Base-by-base conservation (phyloP, 2,113 vertebrate genomes). In the Girardinichthys multiradiatus region DNA sequence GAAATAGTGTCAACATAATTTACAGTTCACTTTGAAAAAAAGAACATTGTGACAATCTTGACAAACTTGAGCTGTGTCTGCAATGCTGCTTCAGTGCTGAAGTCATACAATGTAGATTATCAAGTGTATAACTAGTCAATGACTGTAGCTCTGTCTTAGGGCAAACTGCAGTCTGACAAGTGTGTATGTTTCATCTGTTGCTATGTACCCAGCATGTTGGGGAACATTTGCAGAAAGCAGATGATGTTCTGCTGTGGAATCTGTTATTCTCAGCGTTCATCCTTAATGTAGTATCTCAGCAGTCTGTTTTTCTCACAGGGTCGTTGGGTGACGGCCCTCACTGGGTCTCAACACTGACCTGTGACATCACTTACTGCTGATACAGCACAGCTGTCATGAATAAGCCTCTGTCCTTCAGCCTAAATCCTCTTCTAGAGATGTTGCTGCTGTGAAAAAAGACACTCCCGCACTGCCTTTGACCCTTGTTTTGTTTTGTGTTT, bases 351-450 rank as follows among this genome's bases (percentile, higher is more conserved):
- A 87, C 82, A 79, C 62, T 94, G 86, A 92, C 83, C 89, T 70
- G 30, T 92, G 89, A 81, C 87, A 90, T 92, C 84, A 82, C 79
- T 90, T 90, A 86, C 86, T 92, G 88, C 89, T 85, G 80, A 90
- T 58, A 21, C 84, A 89, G 83, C 83, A 48, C 1, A 70, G 58
- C 86, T 92, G 88, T 90, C 92, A 84, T 70, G 60, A 71, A 71
- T 72, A 76, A 86, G 68, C 72, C 33, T 37, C 26, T 76, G 76
- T 90, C 86, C 86, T 86, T 86, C 74, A 74, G 79, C 68, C 78
- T 72, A 71, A 30, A 72, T 75, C 72, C 76, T 74, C 81, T 71
- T 57, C 15, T 57, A 79, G 70, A 80, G 72, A 83, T 88, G 60
- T 83, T 87, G 57, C 82, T 86, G 72, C 35, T 68, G 76, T 77